Base-by-base conservation (phyloP, 2,113 vertebrate genomes). In the Bos javanicus region DNA sequence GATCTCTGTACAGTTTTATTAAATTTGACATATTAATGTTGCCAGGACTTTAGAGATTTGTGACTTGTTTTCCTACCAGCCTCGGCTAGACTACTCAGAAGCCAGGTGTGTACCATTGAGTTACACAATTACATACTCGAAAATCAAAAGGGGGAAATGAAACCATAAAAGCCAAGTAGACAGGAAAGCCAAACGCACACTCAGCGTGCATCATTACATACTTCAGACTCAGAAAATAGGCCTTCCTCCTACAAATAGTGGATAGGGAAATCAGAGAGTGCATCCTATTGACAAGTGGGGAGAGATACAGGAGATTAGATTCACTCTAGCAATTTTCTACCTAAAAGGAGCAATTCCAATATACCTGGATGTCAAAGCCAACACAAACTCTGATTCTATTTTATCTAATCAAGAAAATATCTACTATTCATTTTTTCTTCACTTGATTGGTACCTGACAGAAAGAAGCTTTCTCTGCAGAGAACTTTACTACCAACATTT, bases 71-170 rank as follows among this genome's bases (percentile, higher is more conserved):
- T 94, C 94, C 59, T 96, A 93, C 87, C 87, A 92, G 92, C 59
- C 56, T 81, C 2, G 19, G 87, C 43, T 95, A 96, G 81, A 91
- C 71, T 95, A 71, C 94, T 98, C 80, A 89, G 92, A 97, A 90
- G n/a, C 93, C 98, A 98, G 98, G 97, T 97, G 94, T 94, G 54
- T 87, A 90, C 84, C 57, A 23, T 96, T 95, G 97, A 96, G 88
- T 89, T 97, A 90, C 39, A 94, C 94, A 96, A 97, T 98, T 95
- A 97, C 71, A 56, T 94, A 97, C 97, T 98, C 95, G 57, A 97
- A 95, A 98, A 92, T 97, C 97, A 98, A 92, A 98, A 80, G 76
- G 33, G 64, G 96, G 93, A 98, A 97, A 97, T 97, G 97, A 98
- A 97, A 94, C 89, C 67, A n/a, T 96, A 92, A 97, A 98, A 95